phyloP scores from a whole-genome alignment of 1,140 invertebrate genomes.

The Lucilia sericata region DNA sequence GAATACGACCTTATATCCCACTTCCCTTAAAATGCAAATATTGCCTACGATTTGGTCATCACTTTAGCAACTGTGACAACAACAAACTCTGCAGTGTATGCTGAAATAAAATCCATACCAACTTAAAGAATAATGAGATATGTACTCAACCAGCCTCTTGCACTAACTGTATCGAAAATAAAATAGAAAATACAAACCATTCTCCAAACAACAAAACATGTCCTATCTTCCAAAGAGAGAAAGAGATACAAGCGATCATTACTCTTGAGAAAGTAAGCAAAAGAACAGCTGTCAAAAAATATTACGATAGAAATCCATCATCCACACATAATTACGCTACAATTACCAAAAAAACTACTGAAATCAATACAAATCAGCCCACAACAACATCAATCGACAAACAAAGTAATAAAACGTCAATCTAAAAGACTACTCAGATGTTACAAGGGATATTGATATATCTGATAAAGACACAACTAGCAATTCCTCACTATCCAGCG shows the following conservation, averaged over 20 bases:
- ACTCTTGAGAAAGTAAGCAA: conserved; percentile 42
- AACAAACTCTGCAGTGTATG: conserved; percentile 35
- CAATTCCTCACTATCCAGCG: not conserved
- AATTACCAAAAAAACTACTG: not conserved
- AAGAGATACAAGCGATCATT: conserved; percentile 47
- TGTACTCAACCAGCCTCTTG: not conserved
- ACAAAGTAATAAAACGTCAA: not conserved
- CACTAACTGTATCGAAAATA: conserved; percentile 41
- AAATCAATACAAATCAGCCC: not conserved
- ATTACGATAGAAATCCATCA: not conserved
- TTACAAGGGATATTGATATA: no score
- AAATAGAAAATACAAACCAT: conserved; percentile 32
- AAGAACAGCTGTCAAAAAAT: conserved; percentile 31
- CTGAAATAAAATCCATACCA: not conserved
- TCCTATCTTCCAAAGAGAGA: conserved; percentile 38
- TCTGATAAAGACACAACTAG: no score
- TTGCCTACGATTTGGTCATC: conserved; percentile 43
- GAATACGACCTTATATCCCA: conserved; percentile 46
- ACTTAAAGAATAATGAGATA: not conserved
- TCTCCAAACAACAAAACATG: conserved; percentile 44
- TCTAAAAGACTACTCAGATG: not conserved
- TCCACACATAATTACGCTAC: not conserved
- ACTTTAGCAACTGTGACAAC: conserved; percentile 31
- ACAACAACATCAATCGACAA: not conserved
- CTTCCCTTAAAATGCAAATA: conserved; percentile 45